These are phyloP conservation scores for Myodes glareolus DNA, from an alignment of 2,113 vertebrate genomes.

Conservation along the genomic window DNA sequence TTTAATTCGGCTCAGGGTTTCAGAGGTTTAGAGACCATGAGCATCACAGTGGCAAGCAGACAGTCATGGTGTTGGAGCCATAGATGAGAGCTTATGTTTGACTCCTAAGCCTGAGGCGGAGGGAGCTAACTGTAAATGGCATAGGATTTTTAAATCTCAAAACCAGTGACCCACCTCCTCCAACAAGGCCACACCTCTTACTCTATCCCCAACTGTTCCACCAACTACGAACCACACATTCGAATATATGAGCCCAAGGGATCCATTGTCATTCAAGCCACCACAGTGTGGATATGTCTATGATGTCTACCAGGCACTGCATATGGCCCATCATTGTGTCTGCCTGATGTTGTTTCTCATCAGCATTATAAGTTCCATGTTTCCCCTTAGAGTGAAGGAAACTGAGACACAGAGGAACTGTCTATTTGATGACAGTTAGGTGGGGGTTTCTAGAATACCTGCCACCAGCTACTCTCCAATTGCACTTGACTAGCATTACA, in stretches of 20 bases:
- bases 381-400: neutral
- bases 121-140: neutral
- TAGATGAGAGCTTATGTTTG: neutral
- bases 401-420: neutral
- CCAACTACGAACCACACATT: neutral
- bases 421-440: neutral
- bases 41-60: neutral
- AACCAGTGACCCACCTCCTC: neutral
- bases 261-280: neutral
- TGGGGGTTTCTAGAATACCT: neutral
- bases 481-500: neutral
- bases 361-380: neutral
- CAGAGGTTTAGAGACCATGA: neutral
- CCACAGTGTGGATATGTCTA: neutral
- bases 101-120: neutral
- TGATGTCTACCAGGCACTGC: neutral
- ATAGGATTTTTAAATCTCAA: neutral
- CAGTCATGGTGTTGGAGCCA: neutral
- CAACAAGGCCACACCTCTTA: neutral
- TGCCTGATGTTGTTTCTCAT: neutral
- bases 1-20: neutral
- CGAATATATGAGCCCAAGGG: neutral
- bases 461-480: neutral
- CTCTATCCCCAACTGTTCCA: neutral
- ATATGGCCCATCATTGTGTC: neutral